These are phyloP conservation scores for Eurytoma adleriae DNA, from an alignment of 2,888 invertebrate species.

Conservation along the genomic window DNA sequence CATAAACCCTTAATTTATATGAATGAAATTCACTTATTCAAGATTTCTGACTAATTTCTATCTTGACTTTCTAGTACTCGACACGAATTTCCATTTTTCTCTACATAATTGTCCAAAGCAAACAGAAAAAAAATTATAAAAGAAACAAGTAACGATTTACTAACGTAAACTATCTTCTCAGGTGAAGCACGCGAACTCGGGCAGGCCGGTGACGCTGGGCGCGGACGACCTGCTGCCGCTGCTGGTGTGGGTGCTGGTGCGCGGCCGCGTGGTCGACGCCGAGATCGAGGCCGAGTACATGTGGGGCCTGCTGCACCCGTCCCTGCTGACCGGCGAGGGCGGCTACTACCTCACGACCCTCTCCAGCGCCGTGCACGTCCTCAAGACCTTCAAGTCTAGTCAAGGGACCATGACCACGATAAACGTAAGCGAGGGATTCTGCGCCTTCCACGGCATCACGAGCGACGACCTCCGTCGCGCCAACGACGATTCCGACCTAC, in stretches of 20 bases:
- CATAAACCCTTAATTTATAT: no score
- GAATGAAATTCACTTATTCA: no score
- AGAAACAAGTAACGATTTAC: no score
- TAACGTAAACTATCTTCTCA: conserved; percentile 64
- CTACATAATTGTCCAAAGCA: no score
- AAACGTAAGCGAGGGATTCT: conserved; percentile 65
- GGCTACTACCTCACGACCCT: conserved; percentile 96
- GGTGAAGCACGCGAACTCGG: conserved; percentile 83
- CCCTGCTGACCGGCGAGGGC: conserved; percentile 93
- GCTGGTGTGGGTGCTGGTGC: conserved; percentile 93
- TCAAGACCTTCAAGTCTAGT: conserved; percentile 81
- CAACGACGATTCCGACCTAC: no score
- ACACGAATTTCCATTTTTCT: no score
- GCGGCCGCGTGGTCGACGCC: conserved; percentile 92
- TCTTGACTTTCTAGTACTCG: no score
- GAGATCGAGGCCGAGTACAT: conserved; percentile 98
- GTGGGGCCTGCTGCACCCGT: conserved; percentile 95
- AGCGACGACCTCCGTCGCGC: no score
- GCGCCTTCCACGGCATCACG: no score
- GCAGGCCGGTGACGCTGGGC: conserved; percentile 80
- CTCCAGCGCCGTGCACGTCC: conserved; percentile 93
- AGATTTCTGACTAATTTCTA: background rate
- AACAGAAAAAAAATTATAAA: no score
- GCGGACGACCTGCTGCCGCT: conserved; percentile 95
- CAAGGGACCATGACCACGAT: conserved; percentile 74